Evolutionary conservation across 2,113 vertebrate genomes (phyloP).

Genomic region (Neogale vison): DNA sequence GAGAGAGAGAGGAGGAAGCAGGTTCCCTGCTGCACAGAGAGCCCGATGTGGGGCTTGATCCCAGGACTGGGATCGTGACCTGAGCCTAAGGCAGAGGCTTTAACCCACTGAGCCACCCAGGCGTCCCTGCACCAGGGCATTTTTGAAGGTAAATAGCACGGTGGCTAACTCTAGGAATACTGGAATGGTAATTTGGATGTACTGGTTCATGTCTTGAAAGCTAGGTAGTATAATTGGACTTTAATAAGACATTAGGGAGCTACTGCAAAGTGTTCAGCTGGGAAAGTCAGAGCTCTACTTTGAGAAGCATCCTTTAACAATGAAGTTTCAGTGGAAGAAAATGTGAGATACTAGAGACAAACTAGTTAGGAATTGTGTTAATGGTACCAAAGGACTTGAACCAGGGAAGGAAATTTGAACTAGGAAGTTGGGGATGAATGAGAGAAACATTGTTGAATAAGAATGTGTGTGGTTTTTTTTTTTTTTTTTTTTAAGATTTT

Average conservation of each 20-base stretch:
- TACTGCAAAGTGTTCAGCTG: not conserved
- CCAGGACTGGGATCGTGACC: too few relatives aligned
- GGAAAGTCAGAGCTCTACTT: not conserved
- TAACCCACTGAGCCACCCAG: too few relatives aligned
- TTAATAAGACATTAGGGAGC: not conserved
- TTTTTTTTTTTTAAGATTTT: not conserved
- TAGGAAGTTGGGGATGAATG: not conserved
- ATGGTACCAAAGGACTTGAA: not conserved
- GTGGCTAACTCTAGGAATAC: not conserved
- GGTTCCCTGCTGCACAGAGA: fast-evolving
- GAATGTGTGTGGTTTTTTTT: not conserved
- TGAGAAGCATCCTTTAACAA: not conserved
- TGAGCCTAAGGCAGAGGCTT: too few relatives aligned
- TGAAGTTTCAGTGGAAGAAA: not conserved
- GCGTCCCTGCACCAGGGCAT: not conserved
- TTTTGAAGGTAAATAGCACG: not conserved
- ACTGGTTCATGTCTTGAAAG: not conserved
- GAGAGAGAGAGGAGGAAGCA: too few relatives aligned
- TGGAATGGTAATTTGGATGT: not conserved
- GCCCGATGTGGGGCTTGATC: too few relatives aligned
- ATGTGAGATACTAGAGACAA: not conserved
- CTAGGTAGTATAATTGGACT: not conserved
- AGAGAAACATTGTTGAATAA: not conserved
- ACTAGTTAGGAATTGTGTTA: not conserved
- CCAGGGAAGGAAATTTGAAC: not conserved